These are phyloP conservation scores for Lindbergichthys nudifrons DNA, from an alignment of 2,797 vertebrate genomes.

Conservation along the genomic window DNA sequence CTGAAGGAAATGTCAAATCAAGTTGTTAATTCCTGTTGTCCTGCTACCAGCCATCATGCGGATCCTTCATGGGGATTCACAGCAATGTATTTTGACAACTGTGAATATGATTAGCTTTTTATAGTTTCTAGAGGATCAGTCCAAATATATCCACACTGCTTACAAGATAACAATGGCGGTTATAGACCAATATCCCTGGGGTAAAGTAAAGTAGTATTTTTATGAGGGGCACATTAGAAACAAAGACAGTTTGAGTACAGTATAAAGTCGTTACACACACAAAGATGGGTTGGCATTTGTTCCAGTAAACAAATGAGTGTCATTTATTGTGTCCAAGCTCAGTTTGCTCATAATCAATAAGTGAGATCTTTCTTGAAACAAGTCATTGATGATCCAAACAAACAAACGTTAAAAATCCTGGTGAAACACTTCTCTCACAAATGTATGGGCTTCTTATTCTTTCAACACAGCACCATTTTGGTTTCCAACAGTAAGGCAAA, in stretches of 20 bases:
- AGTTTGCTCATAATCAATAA: neutral
- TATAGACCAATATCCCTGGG: no score
- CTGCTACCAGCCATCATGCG: neutral
- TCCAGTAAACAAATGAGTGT: no score
- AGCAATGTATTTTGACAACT: constrained; percentile 3
- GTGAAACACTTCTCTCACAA: no score
- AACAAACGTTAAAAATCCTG: neutral
- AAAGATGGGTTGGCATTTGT: no score
- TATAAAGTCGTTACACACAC: no score
- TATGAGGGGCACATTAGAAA: no score
- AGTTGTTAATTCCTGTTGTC: neutral
- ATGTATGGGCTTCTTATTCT: neutral
- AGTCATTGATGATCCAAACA: neutral
- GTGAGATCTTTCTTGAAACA: constrained; percentile 1
- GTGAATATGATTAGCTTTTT: neutral
- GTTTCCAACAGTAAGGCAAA: neutral
- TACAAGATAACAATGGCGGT: no score
- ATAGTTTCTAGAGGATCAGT: neutral
- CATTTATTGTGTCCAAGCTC: no score
- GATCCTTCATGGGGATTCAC: constrained; percentile 32
- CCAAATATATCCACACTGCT: neutral
- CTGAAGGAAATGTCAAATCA: constrained; percentile 1
- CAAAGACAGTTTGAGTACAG: no score
- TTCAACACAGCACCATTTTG: neutral
- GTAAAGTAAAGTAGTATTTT: no score